A percentile compares a stretch with the other conserved stretches of the same genome.
Evolutionary conservation across 2,888 invertebrate species (phyloP).

Genomic region (Napeogenes inachia): DNA sequence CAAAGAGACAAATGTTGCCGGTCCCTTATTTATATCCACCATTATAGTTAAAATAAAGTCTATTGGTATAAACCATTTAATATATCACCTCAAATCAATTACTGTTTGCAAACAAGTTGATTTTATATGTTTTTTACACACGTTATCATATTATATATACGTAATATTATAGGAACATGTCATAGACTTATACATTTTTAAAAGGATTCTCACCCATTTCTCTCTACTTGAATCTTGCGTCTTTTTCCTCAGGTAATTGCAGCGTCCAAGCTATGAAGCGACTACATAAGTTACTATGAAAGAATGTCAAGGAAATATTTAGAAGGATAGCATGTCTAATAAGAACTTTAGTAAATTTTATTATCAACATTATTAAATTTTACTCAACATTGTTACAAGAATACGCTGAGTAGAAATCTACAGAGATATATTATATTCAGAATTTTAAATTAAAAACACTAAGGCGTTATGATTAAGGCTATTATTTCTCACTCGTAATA

Average conservation of each 20-base stretch:
- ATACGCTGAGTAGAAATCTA: neutral
- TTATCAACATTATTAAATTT: neutral
- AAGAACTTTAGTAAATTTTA: too few species aligned
- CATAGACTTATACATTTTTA: neutral
- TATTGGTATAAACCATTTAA: slow-evolving; percentile 65
- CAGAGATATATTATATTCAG: neutral
- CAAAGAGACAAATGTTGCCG: slow-evolving; percentile 60
- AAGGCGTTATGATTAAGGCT: slow-evolving; percentile 16
- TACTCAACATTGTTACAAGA: neutral
- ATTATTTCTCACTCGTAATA: slow-evolving; percentile 23
- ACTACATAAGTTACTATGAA: too few species aligned
- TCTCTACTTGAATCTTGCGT: too few species aligned
- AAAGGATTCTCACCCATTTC: too few species aligned
- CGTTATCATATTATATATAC: slow-evolving; percentile 2
- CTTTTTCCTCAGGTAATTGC: too few species aligned
- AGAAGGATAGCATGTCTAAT: too few species aligned
- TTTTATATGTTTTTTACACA: too few species aligned
- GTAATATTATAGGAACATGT: neutral
- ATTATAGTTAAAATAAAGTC: slow-evolving; percentile 62
- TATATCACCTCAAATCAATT: slow-evolving; percentile 61
- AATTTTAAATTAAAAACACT: slow-evolving; percentile 13
- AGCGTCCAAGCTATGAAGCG: too few species aligned
- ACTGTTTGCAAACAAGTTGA: slow-evolving; percentile 34
- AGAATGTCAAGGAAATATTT: too few species aligned
- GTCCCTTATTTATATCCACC: slow-evolving; percentile 56